A percentile compares a stretch with the other conserved stretches of the same genome.
Conservation (phyloP, 2,113 vertebrate genomes). For the Melanerpes aurifrons region DNA sequence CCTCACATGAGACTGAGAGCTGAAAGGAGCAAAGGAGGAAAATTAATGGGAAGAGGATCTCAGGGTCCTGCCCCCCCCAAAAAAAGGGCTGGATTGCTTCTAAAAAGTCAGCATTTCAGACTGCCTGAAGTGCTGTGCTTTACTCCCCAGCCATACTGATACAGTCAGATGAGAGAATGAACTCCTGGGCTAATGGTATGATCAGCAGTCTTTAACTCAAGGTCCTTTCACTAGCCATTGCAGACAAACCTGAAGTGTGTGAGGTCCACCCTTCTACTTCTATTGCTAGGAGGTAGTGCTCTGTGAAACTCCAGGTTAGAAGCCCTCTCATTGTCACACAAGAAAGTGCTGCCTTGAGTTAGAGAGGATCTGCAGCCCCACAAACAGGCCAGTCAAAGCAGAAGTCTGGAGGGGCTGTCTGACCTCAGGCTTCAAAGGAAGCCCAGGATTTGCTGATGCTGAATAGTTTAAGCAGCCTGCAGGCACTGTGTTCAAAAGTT, state of each 20-base stretch:
- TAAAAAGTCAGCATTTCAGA: background rate
- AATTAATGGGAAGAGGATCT: background rate
- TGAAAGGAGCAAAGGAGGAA: background rate
- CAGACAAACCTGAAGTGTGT: background rate
- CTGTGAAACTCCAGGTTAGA: background rate
- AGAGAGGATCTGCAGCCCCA: background rate
- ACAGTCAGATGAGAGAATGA: background rate
- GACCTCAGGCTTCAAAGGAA: background rate
- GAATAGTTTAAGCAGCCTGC: background rate
- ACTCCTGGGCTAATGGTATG: background rate
- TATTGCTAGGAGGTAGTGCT: background rate
- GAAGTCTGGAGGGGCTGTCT: slow-evolving; percentile 10
- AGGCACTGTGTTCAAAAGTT: background rate
- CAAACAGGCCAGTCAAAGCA: background rate
- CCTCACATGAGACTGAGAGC: background rate
- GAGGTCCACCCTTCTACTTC: background rate
- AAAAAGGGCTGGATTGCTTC: background rate
- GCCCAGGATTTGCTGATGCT: background rate
- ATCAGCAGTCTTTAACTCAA: background rate
- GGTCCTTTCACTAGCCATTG: background rate
- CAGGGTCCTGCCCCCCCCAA: background rate
- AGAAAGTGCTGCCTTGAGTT: background rate
- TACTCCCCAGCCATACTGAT: background rate
- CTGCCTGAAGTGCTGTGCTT: background rate
- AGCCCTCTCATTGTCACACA: background rate